These are phyloP conservation scores for Drosophila engyochracea DNA, from an alignment of 2,888 invertebrate species.

Conservation along the genomic window DNA sequence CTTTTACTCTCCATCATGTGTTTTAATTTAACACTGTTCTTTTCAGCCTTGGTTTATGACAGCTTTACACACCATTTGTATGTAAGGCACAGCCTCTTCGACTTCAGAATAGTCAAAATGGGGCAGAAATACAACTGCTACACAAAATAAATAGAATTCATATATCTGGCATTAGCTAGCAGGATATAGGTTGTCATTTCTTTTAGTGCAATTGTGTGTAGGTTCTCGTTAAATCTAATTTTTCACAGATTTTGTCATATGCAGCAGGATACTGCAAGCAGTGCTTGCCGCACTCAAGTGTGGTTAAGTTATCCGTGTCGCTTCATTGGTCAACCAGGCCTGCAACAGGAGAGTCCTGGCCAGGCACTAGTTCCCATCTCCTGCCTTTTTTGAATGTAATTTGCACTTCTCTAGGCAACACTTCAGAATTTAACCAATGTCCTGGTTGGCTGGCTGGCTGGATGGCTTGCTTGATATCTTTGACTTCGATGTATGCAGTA, in stretches of 20 bases:
- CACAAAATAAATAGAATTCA: conserved; percentile 57
- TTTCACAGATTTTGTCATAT: conserved; percentile 72
- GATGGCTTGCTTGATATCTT: conserved; percentile 38
- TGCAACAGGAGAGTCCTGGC: not conserved
- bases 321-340: conserved; percentile 31
- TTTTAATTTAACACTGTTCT: conserved; percentile 15
- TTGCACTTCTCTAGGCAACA: conserved; percentile 47
- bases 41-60: conserved; percentile 13
- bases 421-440: conserved; percentile 44
- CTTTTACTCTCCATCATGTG: not conserved
- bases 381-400: conserved; percentile 55
- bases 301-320: conserved; percentile 59
- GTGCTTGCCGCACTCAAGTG: conserved; percentile 30
- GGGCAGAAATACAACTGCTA: conserved; percentile 57
- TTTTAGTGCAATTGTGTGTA: conserved; percentile 6
- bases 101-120: conserved; percentile 19
- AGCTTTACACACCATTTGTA: conserved; percentile 39
- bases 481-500: conserved; percentile 55
- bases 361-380: not conserved
- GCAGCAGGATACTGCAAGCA: conserved; percentile 25
- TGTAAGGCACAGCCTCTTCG: conserved; percentile 34
- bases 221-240: conserved; percentile 63
- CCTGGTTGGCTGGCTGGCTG: conserved; percentile 11
- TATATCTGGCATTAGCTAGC: conserved; percentile 28
- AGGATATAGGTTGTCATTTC: conserved; percentile 14